Evolutionary conservation across 2,113 vertebrate species (phyloP).

Genomic region (Gobius niger): DNA sequence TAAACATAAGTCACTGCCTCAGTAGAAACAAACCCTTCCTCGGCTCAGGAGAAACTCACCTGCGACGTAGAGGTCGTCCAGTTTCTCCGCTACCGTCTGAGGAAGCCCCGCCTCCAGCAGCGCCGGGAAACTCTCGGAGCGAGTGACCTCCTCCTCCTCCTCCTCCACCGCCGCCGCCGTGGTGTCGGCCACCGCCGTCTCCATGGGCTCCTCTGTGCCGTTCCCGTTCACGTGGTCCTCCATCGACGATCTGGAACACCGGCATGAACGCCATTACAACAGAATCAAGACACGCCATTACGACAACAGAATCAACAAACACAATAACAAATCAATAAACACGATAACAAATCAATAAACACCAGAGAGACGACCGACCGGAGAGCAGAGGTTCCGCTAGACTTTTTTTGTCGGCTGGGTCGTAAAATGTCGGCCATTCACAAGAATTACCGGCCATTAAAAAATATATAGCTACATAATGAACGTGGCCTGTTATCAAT

Average conservation of each 20-base stretch:
- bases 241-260: not conserved
- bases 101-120: constrained; percentile 94
- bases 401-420: too few species aligned
- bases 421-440: too few species aligned
- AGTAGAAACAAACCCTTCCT: too few species aligned
- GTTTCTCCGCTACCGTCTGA: constrained; percentile 96
- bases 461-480: too few species aligned
- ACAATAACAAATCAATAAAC: too few species aligned
- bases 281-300: constrained; percentile 80
- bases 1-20: too few species aligned
- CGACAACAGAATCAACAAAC: not conserved
- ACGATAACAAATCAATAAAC: too few species aligned
- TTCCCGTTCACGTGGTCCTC: constrained; percentile 97
- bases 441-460: too few species aligned
- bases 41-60: constrained; percentile 78
- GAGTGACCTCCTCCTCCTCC: constrained; percentile 74
- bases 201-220: constrained; percentile 97
- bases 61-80: constrained; percentile 98
- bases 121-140: constrained; percentile 93
- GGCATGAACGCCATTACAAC: not conserved
- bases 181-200: constrained; percentile 80
- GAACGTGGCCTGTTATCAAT: too few species aligned
- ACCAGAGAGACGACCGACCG: too few species aligned
- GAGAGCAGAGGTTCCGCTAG: too few species aligned
- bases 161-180: constrained; percentile 74